Evolutionary conservation across 1,140 invertebrate species (phyloP).

Genomic region (Heliconius eleuchia): DNA sequence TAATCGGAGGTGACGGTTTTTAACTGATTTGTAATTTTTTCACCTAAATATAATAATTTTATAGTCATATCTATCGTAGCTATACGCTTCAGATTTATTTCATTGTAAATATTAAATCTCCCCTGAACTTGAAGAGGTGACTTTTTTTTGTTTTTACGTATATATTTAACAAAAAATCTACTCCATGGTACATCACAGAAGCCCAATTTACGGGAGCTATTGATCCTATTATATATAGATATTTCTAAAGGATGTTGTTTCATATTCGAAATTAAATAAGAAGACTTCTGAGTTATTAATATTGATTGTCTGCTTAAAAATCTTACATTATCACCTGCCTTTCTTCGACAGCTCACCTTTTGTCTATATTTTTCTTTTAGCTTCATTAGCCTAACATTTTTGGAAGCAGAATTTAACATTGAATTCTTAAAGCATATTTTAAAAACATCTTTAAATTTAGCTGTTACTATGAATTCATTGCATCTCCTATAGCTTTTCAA

Average conservation of each 20-base stretch:
- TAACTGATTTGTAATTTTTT: constrained; percentile 40
- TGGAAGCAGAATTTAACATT: constrained; percentile 27
- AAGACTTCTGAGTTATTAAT: constrained; percentile 45
- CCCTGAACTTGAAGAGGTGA: constrained; percentile 39
- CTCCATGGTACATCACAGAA: constrained; percentile 54
- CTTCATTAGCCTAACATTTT: constrained; percentile 30
- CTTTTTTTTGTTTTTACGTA: constrained; percentile 36
- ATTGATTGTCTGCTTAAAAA: constrained; percentile 45
- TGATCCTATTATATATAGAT: constrained; percentile 48
- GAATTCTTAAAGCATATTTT: constrained; percentile 52
- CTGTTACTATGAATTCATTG: constrained; percentile 49
- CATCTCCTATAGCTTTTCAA: constrained; percentile 44
- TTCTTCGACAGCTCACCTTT: constrained; percentile 27
- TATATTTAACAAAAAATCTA: constrained; percentile 49
- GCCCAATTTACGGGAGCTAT: constrained; percentile 47
- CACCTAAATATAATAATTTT: constrained; percentile 47
- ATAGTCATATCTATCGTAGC: constrained; percentile 53
- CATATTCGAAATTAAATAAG: constrained; percentile 54
- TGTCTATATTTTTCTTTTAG: constrained; percentile 42
- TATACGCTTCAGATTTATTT: constrained; percentile 49
- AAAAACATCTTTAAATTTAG: constrained; percentile 63
- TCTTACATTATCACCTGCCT: constrained; percentile 23
- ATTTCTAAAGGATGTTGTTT: constrained; percentile 56
- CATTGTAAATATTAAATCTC: constrained; percentile 53
- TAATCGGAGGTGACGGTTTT: background rate